These are phyloP conservation scores for Triplophysa tibetana DNA, from an alignment of 2,113 vertebrate species.

Conservation along the genomic window DNA sequence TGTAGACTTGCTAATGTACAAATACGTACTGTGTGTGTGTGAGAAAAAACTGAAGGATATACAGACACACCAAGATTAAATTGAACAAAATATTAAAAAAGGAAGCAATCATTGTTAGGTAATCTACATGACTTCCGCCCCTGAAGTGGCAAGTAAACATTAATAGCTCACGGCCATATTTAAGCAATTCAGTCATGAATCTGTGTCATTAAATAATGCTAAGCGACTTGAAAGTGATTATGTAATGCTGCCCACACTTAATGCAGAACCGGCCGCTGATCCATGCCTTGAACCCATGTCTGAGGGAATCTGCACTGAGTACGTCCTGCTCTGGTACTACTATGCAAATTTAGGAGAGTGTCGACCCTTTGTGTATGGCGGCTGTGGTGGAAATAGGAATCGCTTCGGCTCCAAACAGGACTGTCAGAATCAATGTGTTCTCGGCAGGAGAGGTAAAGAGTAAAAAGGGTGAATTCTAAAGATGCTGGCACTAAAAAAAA, in stretches of 20 bases:
- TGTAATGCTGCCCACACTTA: neutral
- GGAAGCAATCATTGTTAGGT: neutral
- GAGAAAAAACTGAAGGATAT: neutral
- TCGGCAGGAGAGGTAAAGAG: constrained; percentile 48
- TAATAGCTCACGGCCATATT: neutral
- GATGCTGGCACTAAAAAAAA: neutral
- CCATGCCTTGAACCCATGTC: constrained; percentile 79
- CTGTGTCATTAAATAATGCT: neutral
- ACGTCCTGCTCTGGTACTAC: constrained; percentile 84
- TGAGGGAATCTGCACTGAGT: constrained; percentile 79
- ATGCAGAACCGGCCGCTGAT: constrained; percentile 52
- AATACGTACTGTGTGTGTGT: neutral
- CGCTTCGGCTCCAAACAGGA: constrained; percentile 73
- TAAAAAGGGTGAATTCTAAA: neutral
- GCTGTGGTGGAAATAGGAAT: constrained; percentile 83
- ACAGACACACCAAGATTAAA: neutral
- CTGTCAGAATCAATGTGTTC: constrained; percentile 71
- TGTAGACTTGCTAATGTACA: neutral
- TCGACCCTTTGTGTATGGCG: constrained; percentile 83
- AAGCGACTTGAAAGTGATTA: neutral
- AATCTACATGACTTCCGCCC: neutral
- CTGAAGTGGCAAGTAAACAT: neutral
- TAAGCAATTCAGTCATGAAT: neutral
- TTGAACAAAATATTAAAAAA: neutral
- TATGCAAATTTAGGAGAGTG: constrained; percentile 67